These are phyloP conservation scores for Globicephala melas DNA, from an alignment of 2,113 vertebrate species.

Conservation along the genomic window DNA sequence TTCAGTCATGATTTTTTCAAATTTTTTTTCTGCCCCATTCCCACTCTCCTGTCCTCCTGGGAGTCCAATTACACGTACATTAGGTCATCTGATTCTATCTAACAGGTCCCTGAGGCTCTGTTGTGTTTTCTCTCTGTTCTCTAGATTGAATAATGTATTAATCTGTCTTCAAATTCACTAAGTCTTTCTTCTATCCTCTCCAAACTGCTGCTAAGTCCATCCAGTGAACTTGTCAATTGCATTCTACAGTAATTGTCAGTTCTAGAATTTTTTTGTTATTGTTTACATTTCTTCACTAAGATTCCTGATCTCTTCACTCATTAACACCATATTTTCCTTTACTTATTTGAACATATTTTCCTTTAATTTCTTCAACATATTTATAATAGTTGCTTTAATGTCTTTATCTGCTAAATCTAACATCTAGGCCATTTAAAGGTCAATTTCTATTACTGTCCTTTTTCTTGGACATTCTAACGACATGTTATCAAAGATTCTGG, in stretches of 20 bases:
- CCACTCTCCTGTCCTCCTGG: neutral
- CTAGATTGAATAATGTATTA: neutral
- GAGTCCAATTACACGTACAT: neutral
- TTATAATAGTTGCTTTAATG: neutral
- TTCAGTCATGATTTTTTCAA: neutral
- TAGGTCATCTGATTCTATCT: neutral
- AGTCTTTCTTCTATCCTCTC: neutral
- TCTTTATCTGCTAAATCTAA: neutral
- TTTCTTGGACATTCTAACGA: neutral
- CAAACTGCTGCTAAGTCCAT: neutral
- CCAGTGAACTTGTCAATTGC: neutral
- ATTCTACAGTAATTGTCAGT: neutral
- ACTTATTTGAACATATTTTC: neutral
- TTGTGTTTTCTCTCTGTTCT: neutral
- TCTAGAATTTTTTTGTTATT: neutral
- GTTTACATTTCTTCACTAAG: neutral
- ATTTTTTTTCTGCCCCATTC: neutral
- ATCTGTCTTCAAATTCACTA: neutral
- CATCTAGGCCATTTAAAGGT: neutral
- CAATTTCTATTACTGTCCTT: neutral
- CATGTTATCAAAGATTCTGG: neutral
- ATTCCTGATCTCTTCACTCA: neutral
- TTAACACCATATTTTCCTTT: neutral
- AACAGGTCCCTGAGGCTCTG: neutral
- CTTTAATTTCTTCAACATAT: conserved; percentile 6